Evolutionary conservation across 2,797 vertebrate genomes (phyloP), one percentile per base, ranked within the genome.

Genomic region (Pangasius djambal): DNA sequence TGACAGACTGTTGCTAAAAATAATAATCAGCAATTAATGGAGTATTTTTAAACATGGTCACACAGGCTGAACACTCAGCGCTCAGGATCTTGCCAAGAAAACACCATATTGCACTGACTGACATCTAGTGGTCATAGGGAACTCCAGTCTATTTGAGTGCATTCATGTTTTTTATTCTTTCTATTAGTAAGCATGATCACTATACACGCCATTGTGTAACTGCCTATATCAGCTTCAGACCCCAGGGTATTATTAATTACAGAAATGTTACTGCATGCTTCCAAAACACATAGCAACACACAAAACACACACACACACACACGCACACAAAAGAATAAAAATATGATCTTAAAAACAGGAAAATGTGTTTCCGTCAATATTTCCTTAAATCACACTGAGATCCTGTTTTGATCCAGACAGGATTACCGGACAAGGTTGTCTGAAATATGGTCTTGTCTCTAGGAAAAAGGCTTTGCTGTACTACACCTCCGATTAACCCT

Each of bases 41-140:
- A 20, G 37, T 84, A 50, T 67, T 84, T 84, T 69, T 31, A 69
- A 34, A 69, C 63, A 2, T 2, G 25, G 44, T 31, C 44, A 67
- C 16, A 31, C 20, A 10, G 48, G 31, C 44, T 0, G 83, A 34
- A 52, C 25, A 48, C 18, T 44, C 12, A 77, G 67, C 44, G 61
- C 28, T 31, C 48, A 25, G 4, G 61, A 15, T 3, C 22, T 87
- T 61, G 70, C 50, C 87, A 86, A 40, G 20, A 52, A 63, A 22
- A 0, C 78, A 75, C 72, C 40, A 31, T 1, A n/a, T 44, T 87
- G 90, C 69, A 85, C 28, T 74, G 85, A 83, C 82, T 90, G 91
- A 89, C 91, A 89, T 86, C 91, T 92, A 89, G 90, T 90, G 91
- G 90, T 86, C 63, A 85, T 3, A 15, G 72, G 83, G 40, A 48